Evolutionary conservation across 2,797 vertebrate genomes (phyloP).

Genomic region (Diglossa cyanea): DNA sequence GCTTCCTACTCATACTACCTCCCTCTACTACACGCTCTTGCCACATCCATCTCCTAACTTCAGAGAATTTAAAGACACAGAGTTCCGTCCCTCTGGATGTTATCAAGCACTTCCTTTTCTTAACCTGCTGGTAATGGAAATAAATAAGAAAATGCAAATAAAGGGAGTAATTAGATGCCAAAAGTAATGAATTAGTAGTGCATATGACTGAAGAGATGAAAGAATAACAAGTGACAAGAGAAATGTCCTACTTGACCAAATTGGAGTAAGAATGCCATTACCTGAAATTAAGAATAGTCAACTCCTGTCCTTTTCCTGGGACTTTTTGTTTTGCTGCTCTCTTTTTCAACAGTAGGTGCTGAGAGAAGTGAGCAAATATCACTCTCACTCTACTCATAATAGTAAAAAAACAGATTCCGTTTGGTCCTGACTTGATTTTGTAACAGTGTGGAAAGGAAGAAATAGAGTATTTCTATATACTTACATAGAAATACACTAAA

Average conservation of each 20-base stretch:
- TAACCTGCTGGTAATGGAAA: neutral
- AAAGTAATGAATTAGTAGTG: neutral
- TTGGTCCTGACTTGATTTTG: neutral
- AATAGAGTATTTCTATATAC: neutral
- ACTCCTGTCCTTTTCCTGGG: neutral
- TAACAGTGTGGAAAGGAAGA: neutral
- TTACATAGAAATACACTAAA: neutral
- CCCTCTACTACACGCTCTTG: constrained; percentile 50
- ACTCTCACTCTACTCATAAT: neutral
- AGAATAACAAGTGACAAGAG: neutral
- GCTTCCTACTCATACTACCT: constrained; percentile 60
- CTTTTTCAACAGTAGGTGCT: neutral
- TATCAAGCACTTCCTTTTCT: neutral
- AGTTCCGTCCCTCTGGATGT: constrained; percentile 54
- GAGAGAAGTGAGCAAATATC: neutral
- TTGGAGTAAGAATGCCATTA: neutral
- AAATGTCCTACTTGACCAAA: neutral
- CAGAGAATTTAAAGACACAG: constrained; percentile 57
- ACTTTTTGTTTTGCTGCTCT: neutral
- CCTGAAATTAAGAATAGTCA: neutral
- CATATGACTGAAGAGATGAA: neutral
- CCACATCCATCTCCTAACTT: constrained; percentile 61
- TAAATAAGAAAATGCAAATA: neutral
- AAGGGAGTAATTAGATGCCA: neutral
- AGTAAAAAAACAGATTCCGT: neutral